A percentile compares a stretch with the other conserved stretches of the same genome.
Evolutionary conservation across 92 coral and sea anemone species (phyloP).

Genomic region (Actinostola sp.): DNA sequence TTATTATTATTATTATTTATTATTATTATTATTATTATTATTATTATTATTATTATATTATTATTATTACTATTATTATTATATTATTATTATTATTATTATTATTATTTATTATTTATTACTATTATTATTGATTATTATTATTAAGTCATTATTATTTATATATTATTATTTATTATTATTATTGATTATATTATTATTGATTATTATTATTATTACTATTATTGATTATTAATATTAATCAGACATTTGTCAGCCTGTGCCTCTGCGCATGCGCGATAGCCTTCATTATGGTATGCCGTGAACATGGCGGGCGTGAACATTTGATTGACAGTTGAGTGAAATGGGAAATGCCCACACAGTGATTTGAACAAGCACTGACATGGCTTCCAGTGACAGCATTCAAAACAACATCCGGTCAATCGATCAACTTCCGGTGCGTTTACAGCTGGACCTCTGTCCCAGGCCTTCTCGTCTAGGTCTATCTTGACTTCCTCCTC

Average conservation of each 20-base stretch:
- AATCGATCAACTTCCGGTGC: conserved; percentile 76
- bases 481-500: conserved; percentile 48
- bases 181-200: too few species aligned
- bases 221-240: too few species aligned
- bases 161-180: too few species aligned
- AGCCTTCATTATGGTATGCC: conserved; percentile 90
- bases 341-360: conserved; percentile 76
- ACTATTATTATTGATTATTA: too few species aligned
- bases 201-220: too few species aligned
- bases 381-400: conserved; percentile 68
- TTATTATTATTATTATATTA: too few species aligned
- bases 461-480: conserved; percentile 72
- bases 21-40: too few species aligned
- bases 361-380: conserved; percentile 10
- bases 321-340: conserved; percentile 78
- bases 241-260: conserved; percentile 61
- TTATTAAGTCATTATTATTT: too few species aligned
- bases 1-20: too few species aligned
- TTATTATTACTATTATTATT: too few species aligned
- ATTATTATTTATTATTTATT: too few species aligned
- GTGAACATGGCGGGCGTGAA: conserved; percentile 81
- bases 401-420: conserved; percentile 85
- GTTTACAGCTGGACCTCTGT: conserved; percentile 69
- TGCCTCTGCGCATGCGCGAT: conserved; percentile 86
- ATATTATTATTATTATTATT: too few species aligned